These are phyloP conservation scores for Sarcophaga carnaria DNA, from an alignment of 2,888 invertebrate species.

Conservation along the genomic window DNA sequence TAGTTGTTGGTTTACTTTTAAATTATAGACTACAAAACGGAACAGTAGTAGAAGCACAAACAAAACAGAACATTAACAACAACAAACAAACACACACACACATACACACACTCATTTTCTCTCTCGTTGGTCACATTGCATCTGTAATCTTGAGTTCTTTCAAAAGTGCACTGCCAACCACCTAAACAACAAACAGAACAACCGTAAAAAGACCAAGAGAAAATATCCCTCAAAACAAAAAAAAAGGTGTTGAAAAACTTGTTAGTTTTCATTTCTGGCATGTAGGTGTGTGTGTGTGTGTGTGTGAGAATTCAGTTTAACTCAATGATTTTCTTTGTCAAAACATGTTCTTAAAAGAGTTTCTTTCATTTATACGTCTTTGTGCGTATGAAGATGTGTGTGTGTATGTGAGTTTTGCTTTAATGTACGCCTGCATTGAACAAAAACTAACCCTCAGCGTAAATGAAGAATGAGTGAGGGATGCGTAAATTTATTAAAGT, in stretches of 20 bases:
- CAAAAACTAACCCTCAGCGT: too few relatives aligned
- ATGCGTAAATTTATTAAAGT: too few relatives aligned
- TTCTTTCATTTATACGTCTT: background rate
- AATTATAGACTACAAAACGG: conserved; percentile 36
- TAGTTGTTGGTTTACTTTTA: conserved; percentile 19
- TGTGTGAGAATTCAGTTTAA: background rate
- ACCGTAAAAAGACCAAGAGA: background rate
- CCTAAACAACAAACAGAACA: conserved; percentile 10
- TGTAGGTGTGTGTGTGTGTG: too few relatives aligned
- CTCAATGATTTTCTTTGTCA: conserved; percentile 36
- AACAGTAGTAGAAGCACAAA: conserved; percentile 6
- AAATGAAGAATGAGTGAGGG: too few relatives aligned
- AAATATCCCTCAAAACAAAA: background rate
- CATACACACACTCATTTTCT: background rate
- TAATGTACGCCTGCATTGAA: too few relatives aligned
- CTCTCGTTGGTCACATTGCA: conserved; percentile 18
- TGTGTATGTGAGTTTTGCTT: too few relatives aligned
- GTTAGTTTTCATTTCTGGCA: conserved; percentile 17
- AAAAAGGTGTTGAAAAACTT: conserved; percentile 47
- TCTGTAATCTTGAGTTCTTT: conserved; percentile 10
- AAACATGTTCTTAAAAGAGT: background rate
- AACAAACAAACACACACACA: background rate
- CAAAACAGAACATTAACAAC: background rate
- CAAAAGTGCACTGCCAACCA: conserved; percentile 6
- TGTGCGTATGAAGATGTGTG: background rate